phyloP scores from a whole-genome alignment of 2,797 vertebrate species.

The Anniella stebbinsi region DNA sequence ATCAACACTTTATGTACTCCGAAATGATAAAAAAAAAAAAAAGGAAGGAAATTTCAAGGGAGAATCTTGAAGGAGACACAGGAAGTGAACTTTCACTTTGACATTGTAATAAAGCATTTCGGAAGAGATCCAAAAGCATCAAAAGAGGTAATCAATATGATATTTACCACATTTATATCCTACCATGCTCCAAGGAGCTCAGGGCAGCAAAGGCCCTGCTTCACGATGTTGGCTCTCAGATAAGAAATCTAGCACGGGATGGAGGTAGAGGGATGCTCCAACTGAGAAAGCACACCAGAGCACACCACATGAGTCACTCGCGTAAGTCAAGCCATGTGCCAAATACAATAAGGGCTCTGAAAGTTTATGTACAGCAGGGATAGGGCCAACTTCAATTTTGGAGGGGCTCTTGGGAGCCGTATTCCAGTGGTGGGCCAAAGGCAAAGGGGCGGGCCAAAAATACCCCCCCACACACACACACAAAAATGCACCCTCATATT shows the following conservation, averaged over 20 bases:
- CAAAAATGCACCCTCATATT: no score
- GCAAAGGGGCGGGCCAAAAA: no score
- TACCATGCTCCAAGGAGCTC: background rate
- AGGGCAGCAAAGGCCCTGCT: background rate
- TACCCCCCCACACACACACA: no score
- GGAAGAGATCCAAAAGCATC: background rate
- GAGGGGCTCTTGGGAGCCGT: no score
- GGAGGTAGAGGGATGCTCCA: no score
- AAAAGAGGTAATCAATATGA: background rate
- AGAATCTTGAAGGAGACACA: background rate
- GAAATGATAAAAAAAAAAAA: background rate
- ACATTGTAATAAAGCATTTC: background rate
- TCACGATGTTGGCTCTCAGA: background rate
- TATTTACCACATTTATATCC: background rate
- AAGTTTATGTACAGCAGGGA: background rate
- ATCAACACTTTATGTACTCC: background rate
- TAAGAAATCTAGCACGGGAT: background rate
- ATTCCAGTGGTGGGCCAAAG: no score
- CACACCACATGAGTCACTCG: no score
- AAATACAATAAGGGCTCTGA: background rate
- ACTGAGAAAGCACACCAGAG: no score
- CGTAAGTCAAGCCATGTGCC: background rate
- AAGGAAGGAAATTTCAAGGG: conserved; percentile 25
- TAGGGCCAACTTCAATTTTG: no score
- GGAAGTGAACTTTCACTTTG: conserved; percentile 5